Conservation (phyloP, 2,888 invertebrate genomes). For the Phyllotreta striolata region DNA sequence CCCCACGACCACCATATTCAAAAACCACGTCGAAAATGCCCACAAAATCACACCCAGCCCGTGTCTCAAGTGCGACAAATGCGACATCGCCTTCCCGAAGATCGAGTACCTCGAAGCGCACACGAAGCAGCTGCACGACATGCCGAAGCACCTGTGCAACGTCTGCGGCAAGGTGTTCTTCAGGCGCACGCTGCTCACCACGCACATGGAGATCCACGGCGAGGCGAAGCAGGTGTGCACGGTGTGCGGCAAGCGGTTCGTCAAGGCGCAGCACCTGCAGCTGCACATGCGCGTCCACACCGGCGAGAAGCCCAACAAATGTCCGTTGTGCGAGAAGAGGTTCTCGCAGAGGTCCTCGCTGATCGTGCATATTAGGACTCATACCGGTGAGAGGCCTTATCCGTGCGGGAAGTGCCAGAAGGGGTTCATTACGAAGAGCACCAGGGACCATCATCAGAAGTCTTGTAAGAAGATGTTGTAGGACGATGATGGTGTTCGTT, state of each 20-base stretch:
- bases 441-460: slow-evolving; percentile 29
- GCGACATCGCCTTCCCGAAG: slow-evolving; percentile 56
- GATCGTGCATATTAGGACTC: slow-evolving; percentile 64
- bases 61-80: slow-evolving; percentile 49
- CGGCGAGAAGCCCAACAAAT: slow-evolving; percentile 57
- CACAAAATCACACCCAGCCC: not conserved
- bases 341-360: slow-evolving; percentile 62
- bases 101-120: slow-evolving; percentile 54
- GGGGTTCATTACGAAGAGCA: slow-evolving; percentile 55
- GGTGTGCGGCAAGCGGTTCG: slow-evolving; percentile 67
- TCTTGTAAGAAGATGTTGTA: not conserved
- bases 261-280: slow-evolving; percentile 56
- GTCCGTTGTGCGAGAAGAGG: slow-evolving; percentile 48
- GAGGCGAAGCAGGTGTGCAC: slow-evolving; percentile 67
- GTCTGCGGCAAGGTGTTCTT: slow-evolving; percentile 64
- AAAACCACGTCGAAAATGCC: not conserved
- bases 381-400: slow-evolving; percentile 65
- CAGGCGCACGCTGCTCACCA: slow-evolving; percentile 25
- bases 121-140: slow-evolving; percentile 56
- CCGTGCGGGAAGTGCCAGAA: slow-evolving; percentile 64
- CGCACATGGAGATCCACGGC: slow-evolving; percentile 68
- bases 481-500: too few species aligned
- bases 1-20: not conserved
- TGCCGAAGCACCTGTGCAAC: slow-evolving; percentile 60
- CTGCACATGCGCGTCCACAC: slow-evolving; percentile 52